Conservation (phyloP, 1,140 invertebrate genomes). For the Brachionus asplanchnoidis region DNA sequence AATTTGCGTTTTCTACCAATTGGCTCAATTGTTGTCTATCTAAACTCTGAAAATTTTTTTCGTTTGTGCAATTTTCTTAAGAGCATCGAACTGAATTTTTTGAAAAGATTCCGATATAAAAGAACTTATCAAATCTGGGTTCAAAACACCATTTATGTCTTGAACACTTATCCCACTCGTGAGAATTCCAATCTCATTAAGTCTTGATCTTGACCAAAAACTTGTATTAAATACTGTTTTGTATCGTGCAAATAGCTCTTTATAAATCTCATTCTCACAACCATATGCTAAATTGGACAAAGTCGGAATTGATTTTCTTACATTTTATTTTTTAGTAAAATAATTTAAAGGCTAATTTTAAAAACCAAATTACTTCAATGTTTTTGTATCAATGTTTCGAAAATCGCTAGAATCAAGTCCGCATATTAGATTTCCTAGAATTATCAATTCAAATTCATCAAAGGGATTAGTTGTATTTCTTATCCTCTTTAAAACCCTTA, state of each 20-base stretch:
- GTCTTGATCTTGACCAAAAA: slow-evolving; percentile 14
- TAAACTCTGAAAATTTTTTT: background rate
- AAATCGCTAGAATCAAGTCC: background rate
- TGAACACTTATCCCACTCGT: background rate
- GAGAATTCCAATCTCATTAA: background rate
- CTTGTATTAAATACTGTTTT: background rate
- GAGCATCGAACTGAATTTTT: background rate
- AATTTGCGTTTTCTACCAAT: background rate
- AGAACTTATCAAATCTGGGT: background rate
- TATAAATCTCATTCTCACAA: background rate
- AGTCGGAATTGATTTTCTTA: background rate
- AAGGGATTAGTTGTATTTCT: background rate
- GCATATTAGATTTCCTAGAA: background rate
- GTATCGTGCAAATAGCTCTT: background rate
- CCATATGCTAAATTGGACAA: background rate
- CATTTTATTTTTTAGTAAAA: background rate
- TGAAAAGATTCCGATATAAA: background rate
- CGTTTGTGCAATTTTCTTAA: background rate
- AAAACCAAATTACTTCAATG: background rate
- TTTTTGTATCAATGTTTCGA: background rate
- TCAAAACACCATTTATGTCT: background rate
- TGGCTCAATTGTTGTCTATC: background rate
- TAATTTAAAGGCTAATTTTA: background rate
- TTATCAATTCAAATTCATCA: background rate
- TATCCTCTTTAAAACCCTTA: background rate